phyloP scores from a whole-genome alignment of 2,797 vertebrate genomes.

The Dermochelys coriacea region DNA sequence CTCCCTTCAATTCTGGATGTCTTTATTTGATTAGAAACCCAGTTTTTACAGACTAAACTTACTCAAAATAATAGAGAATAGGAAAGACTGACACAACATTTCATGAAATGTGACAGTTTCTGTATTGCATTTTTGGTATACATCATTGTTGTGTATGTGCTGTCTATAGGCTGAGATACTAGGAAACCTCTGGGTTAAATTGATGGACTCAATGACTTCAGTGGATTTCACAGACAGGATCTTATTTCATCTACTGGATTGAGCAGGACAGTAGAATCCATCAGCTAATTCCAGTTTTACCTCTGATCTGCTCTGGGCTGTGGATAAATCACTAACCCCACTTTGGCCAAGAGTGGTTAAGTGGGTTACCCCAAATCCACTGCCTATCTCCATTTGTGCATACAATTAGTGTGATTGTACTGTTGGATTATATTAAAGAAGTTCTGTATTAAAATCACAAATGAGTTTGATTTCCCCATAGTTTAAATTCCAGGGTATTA shows the following conservation, averaged over 20 bases:
- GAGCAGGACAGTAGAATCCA: not conserved
- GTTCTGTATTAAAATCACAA: no score
- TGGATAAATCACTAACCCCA: no score
- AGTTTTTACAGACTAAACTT: slow-evolving; percentile 31
- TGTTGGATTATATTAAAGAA: no score
- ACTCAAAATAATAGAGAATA: slow-evolving; percentile 37
- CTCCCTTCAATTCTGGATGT: slow-evolving; percentile 55
- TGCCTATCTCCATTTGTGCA: not conserved
- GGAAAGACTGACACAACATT: slow-evolving; percentile 45
- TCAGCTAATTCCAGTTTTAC: not conserved
- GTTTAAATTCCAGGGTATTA: no score
- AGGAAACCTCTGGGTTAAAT: slow-evolving; percentile 5
- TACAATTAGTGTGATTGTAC: rapidly evolving
- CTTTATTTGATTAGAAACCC: slow-evolving; percentile 30
- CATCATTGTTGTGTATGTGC: not conserved
- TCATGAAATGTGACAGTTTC: slow-evolving; percentile 17
- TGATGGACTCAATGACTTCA: not conserved
- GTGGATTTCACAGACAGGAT: not conserved
- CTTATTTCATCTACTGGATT: not conserved
- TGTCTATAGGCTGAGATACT: not conserved
- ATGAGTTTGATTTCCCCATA: no score
- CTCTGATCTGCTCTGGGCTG: not conserved
- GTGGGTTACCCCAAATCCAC: not conserved
- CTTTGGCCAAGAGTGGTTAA: not conserved
- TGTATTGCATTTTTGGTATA: not conserved